Evolutionary conservation across 1,140 invertebrate species (phyloP).

Genomic region (Euura lappo): DNA sequence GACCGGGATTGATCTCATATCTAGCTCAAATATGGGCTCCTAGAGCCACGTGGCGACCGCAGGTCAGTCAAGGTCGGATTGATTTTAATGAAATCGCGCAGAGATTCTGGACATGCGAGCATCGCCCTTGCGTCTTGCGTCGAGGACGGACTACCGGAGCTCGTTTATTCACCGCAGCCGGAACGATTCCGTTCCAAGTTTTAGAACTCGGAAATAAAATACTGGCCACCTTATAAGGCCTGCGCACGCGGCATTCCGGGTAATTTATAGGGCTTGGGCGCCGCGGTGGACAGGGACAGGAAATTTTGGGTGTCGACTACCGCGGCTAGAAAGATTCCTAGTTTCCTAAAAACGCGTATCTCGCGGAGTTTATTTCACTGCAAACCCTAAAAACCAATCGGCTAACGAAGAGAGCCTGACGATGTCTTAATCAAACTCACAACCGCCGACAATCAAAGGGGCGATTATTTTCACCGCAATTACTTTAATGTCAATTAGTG

Average conservation of each 20-base stretch:
- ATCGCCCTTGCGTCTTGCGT: background rate
- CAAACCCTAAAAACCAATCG: background rate
- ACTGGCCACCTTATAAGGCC: slow-evolving; percentile 31
- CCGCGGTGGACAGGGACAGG: slow-evolving; percentile 4
- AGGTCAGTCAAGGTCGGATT: background rate
- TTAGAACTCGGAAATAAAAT: slow-evolving; percentile 34
- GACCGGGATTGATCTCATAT: too few relatives aligned
- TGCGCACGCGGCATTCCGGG: slow-evolving; percentile 19
- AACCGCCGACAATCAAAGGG: background rate
- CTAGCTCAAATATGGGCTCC: too few relatives aligned
- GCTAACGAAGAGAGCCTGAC: background rate
- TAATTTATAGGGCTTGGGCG: slow-evolving; percentile 35
- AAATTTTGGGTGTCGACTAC: slow-evolving; percentile 7
- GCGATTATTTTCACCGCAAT: background rate
- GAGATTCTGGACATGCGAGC: too few relatives aligned
- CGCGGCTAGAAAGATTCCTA: background rate
- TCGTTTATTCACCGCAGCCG: slow-evolving; percentile 10
- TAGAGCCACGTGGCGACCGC: background rate
- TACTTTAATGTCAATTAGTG: background rate
- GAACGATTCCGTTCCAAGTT: slow-evolving; percentile 21
- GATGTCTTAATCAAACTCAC: background rate
- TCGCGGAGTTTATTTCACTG: background rate
- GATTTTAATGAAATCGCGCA: background rate
- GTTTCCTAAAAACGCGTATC: background rate
- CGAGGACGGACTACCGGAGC: slow-evolving; percentile 9